Percentiles rank a stretch among this genome's conserved stretches.
Evolutionary conservation across 2,888 invertebrate genomes (phyloP).

Genomic region (Choreutis nemorana): DNA sequence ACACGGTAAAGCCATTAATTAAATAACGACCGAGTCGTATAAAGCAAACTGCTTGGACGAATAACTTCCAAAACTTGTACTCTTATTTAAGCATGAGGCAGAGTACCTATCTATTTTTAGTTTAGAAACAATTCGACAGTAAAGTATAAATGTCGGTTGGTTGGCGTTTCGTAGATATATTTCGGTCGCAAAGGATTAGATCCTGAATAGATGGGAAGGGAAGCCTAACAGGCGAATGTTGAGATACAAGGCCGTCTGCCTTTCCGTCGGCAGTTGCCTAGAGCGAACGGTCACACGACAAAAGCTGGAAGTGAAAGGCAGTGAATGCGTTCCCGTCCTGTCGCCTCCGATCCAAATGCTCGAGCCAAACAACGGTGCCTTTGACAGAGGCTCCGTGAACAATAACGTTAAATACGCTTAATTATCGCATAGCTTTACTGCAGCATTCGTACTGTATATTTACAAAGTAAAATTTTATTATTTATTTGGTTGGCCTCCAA

Average conservation of each 20-base stretch:
- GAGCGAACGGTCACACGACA: constrained; percentile 52
- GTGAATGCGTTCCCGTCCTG: constrained; percentile 57
- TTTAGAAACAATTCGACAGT: too few species aligned
- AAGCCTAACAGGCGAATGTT: constrained; percentile 47
- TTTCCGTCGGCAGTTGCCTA: constrained; percentile 52
- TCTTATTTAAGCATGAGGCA: too few species aligned
- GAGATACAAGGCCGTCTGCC: constrained; percentile 58
- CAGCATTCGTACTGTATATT: too few species aligned
- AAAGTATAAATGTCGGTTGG: background rate
- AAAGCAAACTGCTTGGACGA: constrained; percentile 11
- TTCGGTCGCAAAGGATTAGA: too few species aligned
- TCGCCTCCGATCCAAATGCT: constrained; percentile 29
- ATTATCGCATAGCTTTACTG: too few species aligned
- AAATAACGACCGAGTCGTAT: constrained; percentile 12
- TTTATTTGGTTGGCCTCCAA: too few species aligned
- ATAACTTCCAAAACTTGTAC: constrained; percentile 10
- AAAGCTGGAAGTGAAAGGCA: constrained; percentile 67
- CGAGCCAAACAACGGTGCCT: constrained; percentile 20
- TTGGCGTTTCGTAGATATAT: background rate
- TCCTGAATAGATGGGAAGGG: constrained; percentile 51
- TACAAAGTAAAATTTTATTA: too few species aligned
- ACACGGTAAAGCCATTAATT: constrained; percentile 25
- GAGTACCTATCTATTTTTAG: too few species aligned
- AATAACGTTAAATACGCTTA: too few species aligned
- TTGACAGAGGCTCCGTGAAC: too few species aligned